A percentile compares a stretch with the other conserved stretches of the same genome.
Conservation (phyloP, 92 coral and sea anemone species). For the Meandrina meandrites region DNA sequence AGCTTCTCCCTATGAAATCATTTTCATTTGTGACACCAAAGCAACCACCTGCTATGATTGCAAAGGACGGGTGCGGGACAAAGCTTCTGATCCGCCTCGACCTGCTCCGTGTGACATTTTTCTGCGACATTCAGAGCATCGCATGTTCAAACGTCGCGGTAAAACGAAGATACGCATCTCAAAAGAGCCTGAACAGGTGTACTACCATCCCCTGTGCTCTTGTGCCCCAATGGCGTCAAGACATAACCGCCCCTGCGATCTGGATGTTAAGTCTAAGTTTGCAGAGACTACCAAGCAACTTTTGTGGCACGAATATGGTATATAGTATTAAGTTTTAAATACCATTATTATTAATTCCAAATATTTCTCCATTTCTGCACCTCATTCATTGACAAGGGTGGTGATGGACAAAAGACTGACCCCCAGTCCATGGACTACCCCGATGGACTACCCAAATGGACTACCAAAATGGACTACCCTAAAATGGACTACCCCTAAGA, state of each 20-base stretch:
- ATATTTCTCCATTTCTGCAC: too few species aligned
- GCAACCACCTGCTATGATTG: too few species aligned
- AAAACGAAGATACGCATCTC: conserved; percentile 53
- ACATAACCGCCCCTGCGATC: conserved; percentile 22
- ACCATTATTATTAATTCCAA: too few species aligned
- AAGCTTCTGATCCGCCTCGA: conserved; percentile 51
- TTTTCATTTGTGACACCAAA: conserved; percentile 38
- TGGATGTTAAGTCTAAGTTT: neutral
- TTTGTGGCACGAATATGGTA: conserved; percentile 51
- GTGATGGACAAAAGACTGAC: too few species aligned
- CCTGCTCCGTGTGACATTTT: conserved; percentile 70
- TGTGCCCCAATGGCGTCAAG: conserved; percentile 43
- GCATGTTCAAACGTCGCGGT: conserved; percentile 50
- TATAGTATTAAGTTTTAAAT: conserved; percentile 12
- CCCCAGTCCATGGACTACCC: too few species aligned
- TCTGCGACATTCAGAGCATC: conserved; percentile 43
- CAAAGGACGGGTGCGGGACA: too few species aligned
- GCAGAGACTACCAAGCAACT: conserved; percentile 29
- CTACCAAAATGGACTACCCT: too few species aligned
- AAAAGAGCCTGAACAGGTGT: conserved; percentile 44
- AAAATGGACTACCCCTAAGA: too few species aligned
- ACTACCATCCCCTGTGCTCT: conserved; percentile 56
- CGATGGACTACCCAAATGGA: too few species aligned
- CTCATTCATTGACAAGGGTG: too few species aligned
- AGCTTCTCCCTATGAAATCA: conserved; percentile 47